A percentile compares a stretch with the other conserved stretches of the same genome.
phyloP scores from a whole-genome alignment of 2,113 vertebrate species.

The Microcebus tavaratra region DNA sequence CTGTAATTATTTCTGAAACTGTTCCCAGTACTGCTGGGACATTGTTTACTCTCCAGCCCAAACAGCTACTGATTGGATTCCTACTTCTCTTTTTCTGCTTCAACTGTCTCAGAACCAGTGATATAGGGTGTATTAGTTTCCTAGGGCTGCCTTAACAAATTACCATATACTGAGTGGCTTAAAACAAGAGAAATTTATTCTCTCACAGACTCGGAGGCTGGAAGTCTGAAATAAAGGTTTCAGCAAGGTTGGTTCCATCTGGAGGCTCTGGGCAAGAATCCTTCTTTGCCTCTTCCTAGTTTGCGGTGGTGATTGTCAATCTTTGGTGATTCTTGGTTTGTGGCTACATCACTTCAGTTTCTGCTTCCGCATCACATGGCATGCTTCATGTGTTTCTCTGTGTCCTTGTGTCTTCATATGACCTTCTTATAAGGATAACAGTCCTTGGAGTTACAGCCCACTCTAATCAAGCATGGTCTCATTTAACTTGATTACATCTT shows the following conservation, averaged over 20 bases:
- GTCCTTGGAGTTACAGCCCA: neutral
- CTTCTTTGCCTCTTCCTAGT: neutral
- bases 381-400: neutral
- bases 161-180: neutral
- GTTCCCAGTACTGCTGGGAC: neutral
- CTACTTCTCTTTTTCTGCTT: neutral
- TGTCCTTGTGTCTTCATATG: neutral
- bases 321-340: neutral
- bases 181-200: neutral
- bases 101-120: neutral
- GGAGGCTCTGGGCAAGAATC: neutral
- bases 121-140: neutral
- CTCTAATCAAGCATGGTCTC: neutral
- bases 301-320: neutral
- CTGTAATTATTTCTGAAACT: neutral
- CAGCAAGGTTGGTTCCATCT: neutral
- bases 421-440: neutral
- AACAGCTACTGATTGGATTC: neutral
- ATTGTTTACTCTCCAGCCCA: neutral
- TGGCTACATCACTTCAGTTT: neutral
- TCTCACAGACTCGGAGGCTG: neutral
- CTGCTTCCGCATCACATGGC: neutral
- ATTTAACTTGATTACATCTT: neutral
- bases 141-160: neutral
- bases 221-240: neutral